Evolutionary conservation across 2,113 vertebrate genomes (phyloP).

Genomic region (Cyprinodon tularosa): DNA sequence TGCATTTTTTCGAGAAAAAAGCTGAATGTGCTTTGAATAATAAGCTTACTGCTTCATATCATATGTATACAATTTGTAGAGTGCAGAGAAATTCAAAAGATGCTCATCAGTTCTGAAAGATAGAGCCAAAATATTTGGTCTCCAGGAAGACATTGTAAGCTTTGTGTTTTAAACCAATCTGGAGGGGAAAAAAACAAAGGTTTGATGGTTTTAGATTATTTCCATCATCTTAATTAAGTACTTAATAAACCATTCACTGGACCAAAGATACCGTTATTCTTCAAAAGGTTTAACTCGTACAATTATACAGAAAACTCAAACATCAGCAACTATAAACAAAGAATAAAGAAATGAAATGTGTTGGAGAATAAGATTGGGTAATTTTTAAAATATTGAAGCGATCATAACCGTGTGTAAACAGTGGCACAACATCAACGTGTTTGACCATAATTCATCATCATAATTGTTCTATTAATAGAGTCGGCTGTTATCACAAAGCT

Average conservation of each 20-base stretch:
- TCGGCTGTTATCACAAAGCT: constrained; percentile 57
- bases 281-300: constrained; percentile 32
- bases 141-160: neutral
- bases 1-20: neutral
- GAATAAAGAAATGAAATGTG: constrained; percentile 6
- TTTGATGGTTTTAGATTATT: neutral
- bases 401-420: constrained; percentile 55
- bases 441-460: constrained; percentile 74
- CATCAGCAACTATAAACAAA: no score
- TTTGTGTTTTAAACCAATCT: neutral
- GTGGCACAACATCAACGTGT: constrained; percentile 71
- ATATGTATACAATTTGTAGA: neutral
- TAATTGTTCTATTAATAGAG: constrained; percentile 76
- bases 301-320: constrained; percentile 11
- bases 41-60: neutral
- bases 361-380: neutral
- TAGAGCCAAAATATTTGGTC: constrained; percentile 15
- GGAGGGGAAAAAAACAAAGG: neutral
- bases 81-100: neutral
- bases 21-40: neutral
- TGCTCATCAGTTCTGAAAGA: neutral
- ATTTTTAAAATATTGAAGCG: constrained; percentile 39
- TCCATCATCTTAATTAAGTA: neutral
- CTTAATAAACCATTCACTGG: neutral
- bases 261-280: neutral